phyloP scores from a whole-genome alignment of 2,797 vertebrate genomes.

The Galagoides demidoff region DNA sequence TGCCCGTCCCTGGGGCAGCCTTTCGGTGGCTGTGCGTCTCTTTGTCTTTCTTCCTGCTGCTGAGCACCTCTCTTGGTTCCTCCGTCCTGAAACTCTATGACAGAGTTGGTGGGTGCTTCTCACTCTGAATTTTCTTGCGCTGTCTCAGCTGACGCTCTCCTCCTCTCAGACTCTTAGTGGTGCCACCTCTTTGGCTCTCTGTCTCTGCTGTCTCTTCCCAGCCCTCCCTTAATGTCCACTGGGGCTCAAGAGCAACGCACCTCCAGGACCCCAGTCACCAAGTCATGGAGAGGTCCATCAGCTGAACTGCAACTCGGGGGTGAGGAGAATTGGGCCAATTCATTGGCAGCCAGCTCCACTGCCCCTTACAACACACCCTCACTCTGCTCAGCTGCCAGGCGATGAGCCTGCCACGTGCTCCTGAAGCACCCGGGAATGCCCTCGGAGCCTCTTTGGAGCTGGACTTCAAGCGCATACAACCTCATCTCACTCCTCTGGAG shows the following conservation, averaged over 20 bases:
- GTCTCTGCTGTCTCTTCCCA: background rate
- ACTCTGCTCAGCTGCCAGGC: background rate
- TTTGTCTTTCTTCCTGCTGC: constrained; percentile 55
- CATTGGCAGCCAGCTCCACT: background rate
- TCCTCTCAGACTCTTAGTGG: background rate
- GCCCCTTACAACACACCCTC: background rate
- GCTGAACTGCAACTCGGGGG: background rate
- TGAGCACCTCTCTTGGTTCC: accelerated
- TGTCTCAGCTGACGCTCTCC: background rate
- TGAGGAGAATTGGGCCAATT: background rate
- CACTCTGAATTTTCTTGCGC: background rate
- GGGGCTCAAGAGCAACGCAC: background rate
- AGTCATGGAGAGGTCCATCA: background rate
- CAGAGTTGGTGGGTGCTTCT: background rate
- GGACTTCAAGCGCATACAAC: background rate
- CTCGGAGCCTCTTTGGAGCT: background rate
- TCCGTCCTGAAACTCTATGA: background rate
- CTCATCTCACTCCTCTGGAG: background rate
- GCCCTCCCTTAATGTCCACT: background rate
- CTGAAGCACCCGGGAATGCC: background rate
- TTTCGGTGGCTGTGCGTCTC: constrained; percentile 86
- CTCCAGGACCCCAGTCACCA: background rate
- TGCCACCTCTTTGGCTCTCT: accelerated
- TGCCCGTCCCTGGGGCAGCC: constrained; percentile 56
- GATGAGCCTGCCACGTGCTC: background rate